phyloP scores from a whole-genome alignment of 2,888 invertebrate species.

The Amaurobius ferox region DNA sequence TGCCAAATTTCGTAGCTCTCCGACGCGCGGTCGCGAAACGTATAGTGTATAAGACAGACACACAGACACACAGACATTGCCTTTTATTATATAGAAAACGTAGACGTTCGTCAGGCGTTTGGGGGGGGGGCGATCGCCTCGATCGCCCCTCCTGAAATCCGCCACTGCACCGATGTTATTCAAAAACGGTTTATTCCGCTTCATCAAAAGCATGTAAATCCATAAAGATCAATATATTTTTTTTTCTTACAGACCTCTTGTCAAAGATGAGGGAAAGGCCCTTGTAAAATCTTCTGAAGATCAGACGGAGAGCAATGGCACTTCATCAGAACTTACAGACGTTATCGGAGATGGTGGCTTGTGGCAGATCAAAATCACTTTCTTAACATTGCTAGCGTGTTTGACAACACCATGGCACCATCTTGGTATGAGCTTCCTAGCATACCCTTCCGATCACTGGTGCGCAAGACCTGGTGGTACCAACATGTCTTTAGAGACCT shows the following conservation, averaged over 20 bases:
- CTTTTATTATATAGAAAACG: too few species aligned
- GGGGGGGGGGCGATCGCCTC: too few species aligned
- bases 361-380: constrained; percentile 17
- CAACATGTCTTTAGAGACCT: constrained; percentile 16
- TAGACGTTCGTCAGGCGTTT: too few species aligned
- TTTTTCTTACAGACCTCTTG: too few species aligned
- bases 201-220: constrained; percentile 56
- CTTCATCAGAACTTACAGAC: constrained; percentile 22
- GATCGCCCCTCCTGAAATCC: too few species aligned
- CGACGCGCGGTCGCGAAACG: too few species aligned
- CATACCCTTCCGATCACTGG: constrained; percentile 20
- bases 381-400: background rate
- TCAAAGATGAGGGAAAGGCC: too few species aligned
- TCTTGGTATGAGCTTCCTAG: constrained; percentile 22
- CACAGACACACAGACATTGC: too few species aligned
- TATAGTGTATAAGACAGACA: too few species aligned
- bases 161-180: too few species aligned
- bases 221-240: too few species aligned
- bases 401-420: constrained; percentile 16
- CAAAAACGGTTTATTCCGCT: constrained; percentile 16
- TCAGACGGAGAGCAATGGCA: constrained; percentile 60
- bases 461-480: constrained; percentile 1
- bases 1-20: too few species aligned
- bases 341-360: constrained; percentile 11
- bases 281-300: constrained; percentile 57